These are phyloP conservation scores for Caenorhabditis sp. DNA, from an alignment of 2,888 invertebrate genomes.

Conservation along the genomic window DNA sequence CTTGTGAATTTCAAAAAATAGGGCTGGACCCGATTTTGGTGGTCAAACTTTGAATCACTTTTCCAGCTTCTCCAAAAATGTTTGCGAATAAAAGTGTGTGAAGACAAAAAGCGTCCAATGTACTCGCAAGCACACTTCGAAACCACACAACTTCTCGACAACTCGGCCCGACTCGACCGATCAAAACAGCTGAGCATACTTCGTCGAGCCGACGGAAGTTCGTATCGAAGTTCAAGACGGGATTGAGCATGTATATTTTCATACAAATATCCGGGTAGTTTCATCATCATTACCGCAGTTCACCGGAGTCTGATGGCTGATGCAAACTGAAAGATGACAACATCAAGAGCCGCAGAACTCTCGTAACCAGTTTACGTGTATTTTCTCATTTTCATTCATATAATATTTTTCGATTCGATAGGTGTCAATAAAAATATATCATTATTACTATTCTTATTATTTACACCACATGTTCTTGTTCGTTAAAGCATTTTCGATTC, in stretches of 20 bases:
- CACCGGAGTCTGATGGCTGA: too few species aligned
- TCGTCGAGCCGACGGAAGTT: slow-evolving; percentile 22
- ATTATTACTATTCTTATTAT: neutral
- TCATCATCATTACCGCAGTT: too few species aligned
- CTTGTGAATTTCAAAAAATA: too few species aligned
- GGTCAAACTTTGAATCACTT: too few species aligned
- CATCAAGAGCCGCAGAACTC: too few species aligned
- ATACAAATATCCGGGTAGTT: neutral
- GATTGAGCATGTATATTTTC: neutral
- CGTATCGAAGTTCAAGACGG: neutral
- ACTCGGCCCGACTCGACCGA: neutral
- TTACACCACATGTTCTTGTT: neutral
- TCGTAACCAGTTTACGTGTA: neutral
- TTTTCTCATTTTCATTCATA: neutral
- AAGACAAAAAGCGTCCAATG: slow-evolving; percentile 21
- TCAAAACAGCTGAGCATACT: slow-evolving; percentile 25
- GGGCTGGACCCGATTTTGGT: too few species aligned
- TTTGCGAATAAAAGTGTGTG: slow-evolving; percentile 20
- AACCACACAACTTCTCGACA: slow-evolving; percentile 37
- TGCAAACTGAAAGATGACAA: too few species aligned
- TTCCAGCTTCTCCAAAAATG: slow-evolving; percentile 18
- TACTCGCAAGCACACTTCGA: slow-evolving; percentile 42
- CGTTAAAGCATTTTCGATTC: neutral
- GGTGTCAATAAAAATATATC: neutral
- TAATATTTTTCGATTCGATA: neutral